Base-by-base conservation (phyloP, 2,113 vertebrate species). In the Datnioides undecimradiatus region DNA sequence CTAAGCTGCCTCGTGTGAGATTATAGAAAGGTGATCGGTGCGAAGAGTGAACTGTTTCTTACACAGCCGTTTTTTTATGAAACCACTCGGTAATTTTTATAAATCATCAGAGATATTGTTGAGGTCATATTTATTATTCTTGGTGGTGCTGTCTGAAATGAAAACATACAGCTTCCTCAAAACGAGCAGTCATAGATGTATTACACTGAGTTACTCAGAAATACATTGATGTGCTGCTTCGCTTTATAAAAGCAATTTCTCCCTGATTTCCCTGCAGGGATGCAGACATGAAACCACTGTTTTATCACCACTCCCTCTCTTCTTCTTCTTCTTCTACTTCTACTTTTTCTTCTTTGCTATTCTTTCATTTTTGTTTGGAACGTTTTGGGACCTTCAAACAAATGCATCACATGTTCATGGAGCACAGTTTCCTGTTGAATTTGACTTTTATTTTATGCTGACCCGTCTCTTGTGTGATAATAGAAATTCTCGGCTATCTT, bases 401-500 rank as follows among this genome's bases (percentile, higher is more conserved):
- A 87, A 76, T 46, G 65, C 80, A 48, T 88, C 52, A 54, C 69
- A 65, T 67, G 59, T 85, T 79, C 31, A 17, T 38, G 48, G 67
- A 63, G 34, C 40, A 55, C 40, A 49, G 55, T 81, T 67, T 16
- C 33, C 46, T 9, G n/a, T 40, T 25, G 80, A 86, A 78, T 79
- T 67, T 52, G 68, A 65, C 67, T 86, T 92, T 87, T 83, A 72
- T 82, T 87, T 86, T 77, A 76, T 62, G 54, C 73, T 83, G 79
- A 91, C 84, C 90, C 80, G 71, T 86, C 87, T 87, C 86, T 82
- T 14, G 55, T 68, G 84, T 84, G 81, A 87, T 82, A 68, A 86
- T 84, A 76, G 83, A 85, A 88, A 85, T 62, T 71, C 59, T 19
- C 19, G 60, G 62, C 76, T 83, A 67, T 91, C 76, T 86, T 57